Percentiles rank a stretch among this genome's conserved stretches.
Evolutionary conservation across 1,140 invertebrate species (phyloP).

Genomic region (Trachymyrmex cornetzi): DNA sequence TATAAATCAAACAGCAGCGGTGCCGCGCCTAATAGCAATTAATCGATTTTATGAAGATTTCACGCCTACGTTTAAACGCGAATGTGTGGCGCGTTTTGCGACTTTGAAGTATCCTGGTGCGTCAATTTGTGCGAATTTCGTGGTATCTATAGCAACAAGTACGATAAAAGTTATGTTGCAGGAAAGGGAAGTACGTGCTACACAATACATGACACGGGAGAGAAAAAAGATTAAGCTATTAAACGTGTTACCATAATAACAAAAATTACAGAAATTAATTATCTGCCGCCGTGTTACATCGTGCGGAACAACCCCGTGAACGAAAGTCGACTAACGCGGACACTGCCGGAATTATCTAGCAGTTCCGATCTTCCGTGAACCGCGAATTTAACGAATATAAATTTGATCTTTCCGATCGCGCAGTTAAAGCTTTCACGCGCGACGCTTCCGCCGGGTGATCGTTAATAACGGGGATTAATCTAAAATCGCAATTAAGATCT

Average conservation of each 20-base stretch:
- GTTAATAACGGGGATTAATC: slow-evolving; percentile 69
- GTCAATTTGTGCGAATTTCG: background rate
- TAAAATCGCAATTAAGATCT: slow-evolving; percentile 64
- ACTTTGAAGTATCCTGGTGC: background rate
- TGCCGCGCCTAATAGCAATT: slow-evolving; percentile 52
- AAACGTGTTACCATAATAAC: background rate
- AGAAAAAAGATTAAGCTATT: background rate
- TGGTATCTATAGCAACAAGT: background rate
- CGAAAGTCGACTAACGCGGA: background rate
- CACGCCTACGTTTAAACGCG: slow-evolving; percentile 27
- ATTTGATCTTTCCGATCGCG: slow-evolving; percentile 47
- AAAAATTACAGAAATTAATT: slow-evolving; percentile 23
- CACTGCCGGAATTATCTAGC: background rate
- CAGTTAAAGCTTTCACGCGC: slow-evolving; percentile 29
- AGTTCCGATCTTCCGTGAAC: slow-evolving; percentile 22
- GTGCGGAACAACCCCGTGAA: background rate
- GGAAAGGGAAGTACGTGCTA: background rate
- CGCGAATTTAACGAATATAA: slow-evolving; percentile 58
- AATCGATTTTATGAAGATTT: slow-evolving; percentile 57
- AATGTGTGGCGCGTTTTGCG: background rate
- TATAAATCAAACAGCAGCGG: slow-evolving; percentile 51
- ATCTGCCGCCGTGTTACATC: slow-evolving; percentile 3
- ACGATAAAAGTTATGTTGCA: background rate
- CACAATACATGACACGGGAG: background rate
- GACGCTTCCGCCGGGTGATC: slow-evolving; percentile 33